phyloP scores from a whole-genome alignment of 30 jellyfish, hydroid and myxozoan species.

The Mastigias papua region DNA sequence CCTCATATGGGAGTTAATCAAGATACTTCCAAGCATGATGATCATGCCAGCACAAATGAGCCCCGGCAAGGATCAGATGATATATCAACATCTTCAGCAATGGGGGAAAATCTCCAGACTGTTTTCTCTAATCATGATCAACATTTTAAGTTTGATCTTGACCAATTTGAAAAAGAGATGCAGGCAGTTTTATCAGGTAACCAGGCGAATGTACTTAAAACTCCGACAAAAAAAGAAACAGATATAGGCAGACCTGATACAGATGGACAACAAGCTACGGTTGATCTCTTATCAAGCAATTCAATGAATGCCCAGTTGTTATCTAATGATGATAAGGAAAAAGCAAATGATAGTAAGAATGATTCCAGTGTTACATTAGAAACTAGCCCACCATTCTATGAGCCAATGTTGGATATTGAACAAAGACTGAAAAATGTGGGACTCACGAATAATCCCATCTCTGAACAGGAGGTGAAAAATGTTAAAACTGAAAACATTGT shows the following conservation, averaged over 20 bases:
- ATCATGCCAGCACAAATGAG: not conserved
- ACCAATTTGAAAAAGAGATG: slow-evolving; percentile 68
- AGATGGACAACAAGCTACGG: not conserved
- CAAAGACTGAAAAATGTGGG: slow-evolving; percentile 52
- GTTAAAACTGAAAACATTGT: not conserved
- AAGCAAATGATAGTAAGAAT: not conserved
- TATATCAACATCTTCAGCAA: not conserved
- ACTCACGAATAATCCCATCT: not conserved
- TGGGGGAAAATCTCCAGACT: not conserved
- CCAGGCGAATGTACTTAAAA: slow-evolving; percentile 21
- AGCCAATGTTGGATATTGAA: slow-evolving; percentile 85
- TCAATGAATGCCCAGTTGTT: not conserved
- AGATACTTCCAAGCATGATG: not conserved
- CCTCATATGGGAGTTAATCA: not conserved
- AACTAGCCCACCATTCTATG: slow-evolving; percentile 68
- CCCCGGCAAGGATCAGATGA: not conserved
- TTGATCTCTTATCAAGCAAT: not conserved
- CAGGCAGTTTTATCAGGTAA: slow-evolving; percentile 69
- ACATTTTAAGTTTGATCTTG: slow-evolving; percentile 40
- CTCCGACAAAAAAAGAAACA: slow-evolving; percentile 43
- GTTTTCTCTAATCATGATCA: not conserved
- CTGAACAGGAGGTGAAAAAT: not conserved
- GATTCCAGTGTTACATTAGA: not conserved
- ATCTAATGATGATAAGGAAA: not conserved
- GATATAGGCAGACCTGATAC: not conserved